These are phyloP conservation scores for Caerostris extrusa DNA, from an alignment of 1,140 invertebrate species.

Conservation along the genomic window DNA sequence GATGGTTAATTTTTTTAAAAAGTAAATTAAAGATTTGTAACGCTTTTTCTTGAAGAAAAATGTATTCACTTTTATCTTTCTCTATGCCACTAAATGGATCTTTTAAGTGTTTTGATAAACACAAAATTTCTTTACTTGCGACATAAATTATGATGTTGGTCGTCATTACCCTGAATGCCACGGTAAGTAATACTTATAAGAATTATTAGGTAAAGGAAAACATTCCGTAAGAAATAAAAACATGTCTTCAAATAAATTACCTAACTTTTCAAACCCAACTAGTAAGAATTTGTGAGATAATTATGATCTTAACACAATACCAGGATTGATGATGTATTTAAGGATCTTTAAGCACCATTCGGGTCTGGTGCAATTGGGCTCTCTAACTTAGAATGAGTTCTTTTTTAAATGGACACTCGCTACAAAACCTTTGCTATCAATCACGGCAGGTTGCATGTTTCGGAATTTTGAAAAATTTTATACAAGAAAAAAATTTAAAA, in stretches of 20 bases:
- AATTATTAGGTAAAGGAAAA: background rate
- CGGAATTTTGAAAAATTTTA: background rate
- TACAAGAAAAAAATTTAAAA: background rate
- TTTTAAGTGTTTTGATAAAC: too few species aligned
- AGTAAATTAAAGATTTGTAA: too few species aligned
- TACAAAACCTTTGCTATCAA: background rate
- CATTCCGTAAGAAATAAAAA: background rate
- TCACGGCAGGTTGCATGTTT: background rate
- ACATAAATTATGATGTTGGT: too few species aligned
- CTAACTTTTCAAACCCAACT: background rate
- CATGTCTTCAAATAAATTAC: background rate
- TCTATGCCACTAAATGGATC: too few species aligned
- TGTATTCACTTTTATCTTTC: too few species aligned
- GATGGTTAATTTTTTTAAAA: too few species aligned
- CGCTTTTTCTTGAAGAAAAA: too few species aligned
- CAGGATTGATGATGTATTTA: background rate
- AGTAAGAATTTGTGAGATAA: background rate
- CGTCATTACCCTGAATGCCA: background rate
- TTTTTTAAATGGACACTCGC: background rate
- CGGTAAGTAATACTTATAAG: background rate
- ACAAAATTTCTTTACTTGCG: too few species aligned
- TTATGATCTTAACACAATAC: background rate
- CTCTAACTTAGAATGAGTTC: background rate
- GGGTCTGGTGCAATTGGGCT: background rate
- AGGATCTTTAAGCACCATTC: background rate